Base-by-base conservation (phyloP, 2,888 invertebrate genomes). In the Eupithecia centaureata region DNA sequence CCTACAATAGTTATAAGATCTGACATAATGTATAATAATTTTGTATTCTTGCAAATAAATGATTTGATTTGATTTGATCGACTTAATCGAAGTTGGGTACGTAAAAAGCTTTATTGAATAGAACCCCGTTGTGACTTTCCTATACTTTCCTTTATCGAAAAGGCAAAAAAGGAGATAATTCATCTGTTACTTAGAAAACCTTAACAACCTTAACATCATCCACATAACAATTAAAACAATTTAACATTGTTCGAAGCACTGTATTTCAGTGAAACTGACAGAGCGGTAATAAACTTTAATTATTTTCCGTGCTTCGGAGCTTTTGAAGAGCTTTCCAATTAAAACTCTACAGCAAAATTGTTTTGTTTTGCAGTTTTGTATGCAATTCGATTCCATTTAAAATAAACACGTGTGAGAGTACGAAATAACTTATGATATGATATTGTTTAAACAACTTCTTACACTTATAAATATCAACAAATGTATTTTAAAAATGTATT, bases 241-340 rank as follows among this genome's bases (percentile, higher is more conserved):
- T 35, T 15, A 8, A 15, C 5, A 5, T 5, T n/a, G 35, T 38
- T 38, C n/a, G 35, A n/a, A n/a, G n/a, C 42, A 42, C 25, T 52
- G 5, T 52, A 7, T 54, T 28, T 30, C 8, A 25, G 5, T 8
- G 5, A 5, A 52, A 15, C 5, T 28, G 54, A 28, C 18, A 18
- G 28, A 15, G 28, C 42, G 18, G 42, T 47, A 22, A 47, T 47
- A 54, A 54, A 27, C 54, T 58, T 32, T 63, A 59, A n/a, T 63
- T 51, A 47, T 51, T 18, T 30, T 27, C 56, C 35, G 60, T 33
- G 47, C 47, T 42, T 13, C 35, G 47, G n/a, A 63, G 59, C 38
- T 52, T 57, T 57, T 64, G 18, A 61, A 68, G 38, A 47, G 52
- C 59, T 63, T 63, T 63, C 63, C 63, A 63, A 60, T 67, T 67